Conservation (phyloP, 2,113 vertebrate species). For the Sminthopsis crassicaudata region DNA sequence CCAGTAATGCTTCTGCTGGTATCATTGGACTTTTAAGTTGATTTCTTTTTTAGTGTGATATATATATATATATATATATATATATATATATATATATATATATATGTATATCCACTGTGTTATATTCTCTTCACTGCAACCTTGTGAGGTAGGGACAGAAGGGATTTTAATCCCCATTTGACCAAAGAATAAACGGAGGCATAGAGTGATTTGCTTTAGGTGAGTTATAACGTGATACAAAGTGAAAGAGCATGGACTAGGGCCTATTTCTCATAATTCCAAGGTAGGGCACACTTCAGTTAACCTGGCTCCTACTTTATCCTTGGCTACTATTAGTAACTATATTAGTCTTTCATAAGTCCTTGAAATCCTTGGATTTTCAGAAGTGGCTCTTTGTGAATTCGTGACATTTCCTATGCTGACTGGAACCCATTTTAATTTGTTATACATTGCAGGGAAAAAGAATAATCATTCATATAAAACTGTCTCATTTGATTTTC, state of each 20-base stretch:
- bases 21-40: background rate
- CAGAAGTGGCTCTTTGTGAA: background rate
- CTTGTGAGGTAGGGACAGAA: background rate
- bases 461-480: background rate
- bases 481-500: background rate
- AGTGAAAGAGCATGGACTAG: too few species aligned
- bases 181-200: background rate
- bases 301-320: background rate
- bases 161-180: background rate
- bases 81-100: too few species aligned
- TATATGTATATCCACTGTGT: background rate
- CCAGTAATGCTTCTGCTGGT: background rate
- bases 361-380: background rate
- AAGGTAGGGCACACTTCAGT: background rate
- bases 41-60: background rate
- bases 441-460: too few species aligned
- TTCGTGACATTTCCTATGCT: background rate
- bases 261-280: background rate
- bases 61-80: background rate
- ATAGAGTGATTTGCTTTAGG: too few species aligned
- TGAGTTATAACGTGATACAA: too few species aligned
- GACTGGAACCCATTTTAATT: rapidly evolving
- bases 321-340: too few species aligned
- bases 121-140: background rate
- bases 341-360: background rate